A percentile compares a stretch with the other conserved stretches of the same genome.
These are phyloP conservation scores for Arge pagana DNA, from an alignment of 2,888 invertebrate species.

Conservation along the genomic window DNA sequence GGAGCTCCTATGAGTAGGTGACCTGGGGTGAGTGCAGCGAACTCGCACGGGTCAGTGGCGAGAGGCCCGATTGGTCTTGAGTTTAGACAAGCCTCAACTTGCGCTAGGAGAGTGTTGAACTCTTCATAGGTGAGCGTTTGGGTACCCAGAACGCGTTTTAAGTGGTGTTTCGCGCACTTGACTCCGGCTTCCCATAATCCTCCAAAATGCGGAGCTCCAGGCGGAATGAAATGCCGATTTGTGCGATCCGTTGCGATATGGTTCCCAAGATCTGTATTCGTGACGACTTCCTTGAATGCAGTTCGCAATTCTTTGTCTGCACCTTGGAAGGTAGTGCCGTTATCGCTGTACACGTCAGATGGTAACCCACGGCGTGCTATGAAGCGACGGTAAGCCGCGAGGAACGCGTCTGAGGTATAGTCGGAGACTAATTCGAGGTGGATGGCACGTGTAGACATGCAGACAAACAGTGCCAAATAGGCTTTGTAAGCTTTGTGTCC, in stretches of 20 bases:
- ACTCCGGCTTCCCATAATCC: constrained; percentile 34
- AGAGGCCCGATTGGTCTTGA: constrained; percentile 38
- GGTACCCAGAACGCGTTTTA: constrained; percentile 36
- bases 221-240: constrained; percentile 33
- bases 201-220: constrained; percentile 31
- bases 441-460: constrained; percentile 37
- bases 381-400: constrained; percentile 32
- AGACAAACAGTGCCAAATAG: constrained; percentile 36
- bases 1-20: constrained; percentile 39
- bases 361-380: constrained; percentile 32
- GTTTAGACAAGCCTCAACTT: constrained; percentile 41
- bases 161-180: constrained; percentile 39
- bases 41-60: constrained; percentile 34
- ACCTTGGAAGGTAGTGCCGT: constrained; percentile 38
- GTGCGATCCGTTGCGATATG: constrained; percentile 11
- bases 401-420: constrained; percentile 32
- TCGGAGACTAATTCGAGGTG: constrained; percentile 36
- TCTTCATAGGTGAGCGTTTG: constrained; percentile 39
- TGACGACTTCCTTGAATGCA: constrained; percentile 1
- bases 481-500: constrained; percentile 29
- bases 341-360: constrained; percentile 35
- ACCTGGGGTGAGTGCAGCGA: constrained; percentile 32
- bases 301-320: constrained; percentile 29
- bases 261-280: constrained; percentile 15
- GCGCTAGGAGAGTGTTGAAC: constrained; percentile 34